Evolutionary conservation across 1,140 invertebrate species (phyloP).

Genomic region (Pomacea maculata): DNA sequence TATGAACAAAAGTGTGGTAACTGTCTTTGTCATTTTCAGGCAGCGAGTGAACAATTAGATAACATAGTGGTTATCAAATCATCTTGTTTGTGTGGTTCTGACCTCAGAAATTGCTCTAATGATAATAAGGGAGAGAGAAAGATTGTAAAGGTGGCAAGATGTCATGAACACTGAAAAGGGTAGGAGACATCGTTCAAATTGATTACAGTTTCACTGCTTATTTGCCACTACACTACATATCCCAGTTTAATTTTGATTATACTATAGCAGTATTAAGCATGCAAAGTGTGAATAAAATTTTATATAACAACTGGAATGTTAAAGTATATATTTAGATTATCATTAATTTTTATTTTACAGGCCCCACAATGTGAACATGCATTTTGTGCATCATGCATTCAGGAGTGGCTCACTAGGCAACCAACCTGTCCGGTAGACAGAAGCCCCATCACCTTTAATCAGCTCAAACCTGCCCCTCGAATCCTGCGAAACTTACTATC

Average conservation of each 20-base stretch:
- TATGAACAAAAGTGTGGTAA: too few species aligned
- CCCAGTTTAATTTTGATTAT: not conserved
- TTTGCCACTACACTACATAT: too few species aligned
- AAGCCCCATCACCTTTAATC: slow-evolving; percentile 83
- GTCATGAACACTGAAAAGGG: not conserved
- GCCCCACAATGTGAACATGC: slow-evolving; percentile 95
- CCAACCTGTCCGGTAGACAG: slow-evolving; percentile 94
- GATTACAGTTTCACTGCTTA: too few species aligned
- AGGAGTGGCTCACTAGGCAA: slow-evolving; percentile 91
- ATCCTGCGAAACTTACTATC: slow-evolving; percentile 91
- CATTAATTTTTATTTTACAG: slow-evolving; percentile 68
- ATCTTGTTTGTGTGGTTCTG: too few species aligned
- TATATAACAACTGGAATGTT: not conserved
- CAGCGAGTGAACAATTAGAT: too few species aligned
- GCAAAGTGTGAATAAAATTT: not conserved
- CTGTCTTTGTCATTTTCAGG: too few species aligned
- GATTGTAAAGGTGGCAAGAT: not conserved
- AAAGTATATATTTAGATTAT: not conserved
- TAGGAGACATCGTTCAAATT: not conserved
- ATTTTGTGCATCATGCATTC: slow-evolving; percentile 92
- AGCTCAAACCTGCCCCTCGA: slow-evolving; percentile 88
- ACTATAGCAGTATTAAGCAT: too few species aligned
- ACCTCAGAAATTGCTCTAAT: too few species aligned
- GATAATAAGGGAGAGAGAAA: not conserved
- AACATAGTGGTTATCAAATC: too few species aligned